A percentile compares a stretch with the other conserved stretches of the same genome.
Evolutionary conservation across 2,113 vertebrate genomes (phyloP).

Genomic region (Symphodus melops): DNA sequence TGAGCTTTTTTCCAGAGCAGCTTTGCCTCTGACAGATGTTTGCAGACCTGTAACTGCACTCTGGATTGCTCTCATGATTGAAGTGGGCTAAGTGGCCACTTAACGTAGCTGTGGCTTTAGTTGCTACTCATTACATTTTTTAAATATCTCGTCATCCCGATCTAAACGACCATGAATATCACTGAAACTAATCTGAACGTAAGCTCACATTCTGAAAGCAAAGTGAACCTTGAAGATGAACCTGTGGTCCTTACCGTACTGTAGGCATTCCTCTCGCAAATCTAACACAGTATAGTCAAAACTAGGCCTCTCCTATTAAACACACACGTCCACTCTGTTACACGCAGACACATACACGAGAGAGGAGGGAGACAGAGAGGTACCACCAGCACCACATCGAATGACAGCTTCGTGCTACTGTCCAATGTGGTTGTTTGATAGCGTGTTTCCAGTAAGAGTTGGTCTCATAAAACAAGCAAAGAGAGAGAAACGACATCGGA

Average conservation of each 20-base stretch:
- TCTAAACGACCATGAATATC: conserved; percentile 1
- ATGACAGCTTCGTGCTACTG: conserved; percentile 67
- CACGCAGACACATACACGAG: conserved; percentile 48
- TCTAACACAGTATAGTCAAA: conserved; percentile 68
- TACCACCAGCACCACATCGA: conserved; percentile 44
- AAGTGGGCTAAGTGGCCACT: conserved; percentile 36
- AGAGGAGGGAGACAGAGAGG: conserved; percentile 36
- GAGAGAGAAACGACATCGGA: conserved; percentile 15
- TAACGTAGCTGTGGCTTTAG: conserved; percentile 30
- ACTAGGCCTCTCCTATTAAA: conserved; percentile 50
- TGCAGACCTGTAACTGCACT: conserved; percentile 21
- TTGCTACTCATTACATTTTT: conserved; percentile 31
- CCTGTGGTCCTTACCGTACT: conserved; percentile 6
- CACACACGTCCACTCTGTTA: conserved; percentile 16
- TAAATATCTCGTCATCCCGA: conserved; percentile 1
- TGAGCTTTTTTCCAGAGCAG: background rate
- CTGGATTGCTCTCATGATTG: conserved; percentile 23
- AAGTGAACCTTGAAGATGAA: conserved; percentile 25
- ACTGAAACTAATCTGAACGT: background rate
- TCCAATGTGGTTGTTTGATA: conserved; percentile 54
- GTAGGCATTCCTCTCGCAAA: conserved; percentile 30
- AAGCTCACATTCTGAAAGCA: conserved; percentile 13
- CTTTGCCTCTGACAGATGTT: conserved; percentile 14
- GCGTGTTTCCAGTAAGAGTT: conserved; percentile 66
- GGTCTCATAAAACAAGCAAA: conserved; percentile 37